These are phyloP conservation scores for Thera britannica DNA, from an alignment of 2,888 invertebrate species.

Conservation along the genomic window DNA sequence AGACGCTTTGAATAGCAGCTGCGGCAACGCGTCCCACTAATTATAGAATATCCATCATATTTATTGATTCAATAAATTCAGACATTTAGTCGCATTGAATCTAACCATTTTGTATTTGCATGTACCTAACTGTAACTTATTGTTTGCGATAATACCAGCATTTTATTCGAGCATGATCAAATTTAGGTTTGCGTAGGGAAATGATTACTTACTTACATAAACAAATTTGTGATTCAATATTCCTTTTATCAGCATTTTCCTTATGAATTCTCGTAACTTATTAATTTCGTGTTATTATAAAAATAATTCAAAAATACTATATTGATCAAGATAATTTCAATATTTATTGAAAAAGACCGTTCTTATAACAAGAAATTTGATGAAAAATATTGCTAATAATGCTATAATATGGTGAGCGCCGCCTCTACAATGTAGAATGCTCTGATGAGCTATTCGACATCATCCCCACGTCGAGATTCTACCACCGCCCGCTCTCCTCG, in stretches of 20 bases:
- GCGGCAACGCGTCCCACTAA: constrained; percentile 41
- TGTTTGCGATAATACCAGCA: constrained; percentile 27
- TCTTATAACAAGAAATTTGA: neutral
- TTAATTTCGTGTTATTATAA: constrained; percentile 1
- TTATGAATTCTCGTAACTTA: neutral
- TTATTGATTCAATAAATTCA: constrained; percentile 54
- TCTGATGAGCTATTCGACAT: too few species aligned
- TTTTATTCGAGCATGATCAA: constrained; percentile 23
- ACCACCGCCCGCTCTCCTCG: too few species aligned
- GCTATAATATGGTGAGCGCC: neutral
- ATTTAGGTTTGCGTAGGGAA: constrained; percentile 10
- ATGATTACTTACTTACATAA: constrained; percentile 9
- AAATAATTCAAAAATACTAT: neutral
- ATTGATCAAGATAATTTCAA: neutral
- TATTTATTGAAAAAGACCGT: neutral
- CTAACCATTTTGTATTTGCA: constrained; percentile 50
- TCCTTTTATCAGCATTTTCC: constrained; percentile 8
- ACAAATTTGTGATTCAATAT: constrained; percentile 10
- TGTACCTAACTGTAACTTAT: constrained; percentile 40
- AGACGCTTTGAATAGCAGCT: constrained; percentile 36
- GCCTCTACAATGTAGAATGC: too few species aligned
- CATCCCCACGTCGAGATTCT: too few species aligned
- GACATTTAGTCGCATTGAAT: constrained; percentile 50
- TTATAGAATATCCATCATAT: constrained; percentile 57
- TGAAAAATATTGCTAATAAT: neutral